Base-by-base conservation (phyloP, 1,140 invertebrate genomes). In the Coboldia fuscipes region DNA sequence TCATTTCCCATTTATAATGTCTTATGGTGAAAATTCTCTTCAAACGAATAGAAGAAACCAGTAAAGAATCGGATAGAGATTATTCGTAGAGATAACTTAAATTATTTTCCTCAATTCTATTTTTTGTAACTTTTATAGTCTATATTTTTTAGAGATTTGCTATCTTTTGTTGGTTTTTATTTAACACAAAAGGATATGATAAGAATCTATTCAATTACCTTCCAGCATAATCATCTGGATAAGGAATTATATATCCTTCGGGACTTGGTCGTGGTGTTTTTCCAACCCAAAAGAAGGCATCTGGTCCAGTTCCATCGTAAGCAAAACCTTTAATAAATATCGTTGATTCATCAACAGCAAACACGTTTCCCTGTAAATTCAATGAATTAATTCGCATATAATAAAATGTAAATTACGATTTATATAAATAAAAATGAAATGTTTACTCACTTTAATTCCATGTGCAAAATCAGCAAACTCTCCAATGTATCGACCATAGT, bases 261-360 rank as follows among this genome's bases (percentile, higher is more conserved):
- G 79, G 79, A 38, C 68, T 72, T 2, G 82, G 82, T 31, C 69
- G 59, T 1, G 67, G 56, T 2, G 70, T 70, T 45, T 78, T 80
- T 3, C 83, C 83, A 15, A 80, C 75, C 83, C 81, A 88, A 59
- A 90, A 89, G 56, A 70, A 85, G 3, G 80, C 77, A 51, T 79
- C 78, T 32, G 79, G 79, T 13, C 72, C 79, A 6, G 69, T 77
- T 21, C 84, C 84, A 46, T 88, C 83, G 46, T 89, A 90, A 4
- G 63, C 70, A 51, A 92, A 89, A 23, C 71, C 74, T 46, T 79
- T 76, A 37, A 90, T 74, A 56, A 80, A 88, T 35, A 92, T 63
- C 14, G 80, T 86, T 40, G 66, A 73, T 45, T 90, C 84, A 46
- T 89, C 83, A 2, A 88, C 76, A 0, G 79, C 82, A 54, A 83